Conservation (phyloP, 2,888 invertebrate genomes). For the Lasioglossum oenotherae region DNA sequence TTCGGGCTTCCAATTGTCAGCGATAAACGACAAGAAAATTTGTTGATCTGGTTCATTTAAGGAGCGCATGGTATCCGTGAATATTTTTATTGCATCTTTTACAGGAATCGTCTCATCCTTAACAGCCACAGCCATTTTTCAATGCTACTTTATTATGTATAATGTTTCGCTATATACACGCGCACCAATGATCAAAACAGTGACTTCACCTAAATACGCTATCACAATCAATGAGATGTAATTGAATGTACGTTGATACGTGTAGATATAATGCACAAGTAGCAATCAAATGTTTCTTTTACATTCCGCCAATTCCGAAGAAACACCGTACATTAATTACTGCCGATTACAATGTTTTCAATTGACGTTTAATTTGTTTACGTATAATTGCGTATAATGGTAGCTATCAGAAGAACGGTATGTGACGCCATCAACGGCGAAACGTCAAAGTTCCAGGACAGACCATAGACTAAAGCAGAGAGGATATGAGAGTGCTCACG, state of each 20-base stretch:
- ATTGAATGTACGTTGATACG: not conserved
- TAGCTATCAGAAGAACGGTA: not conserved
- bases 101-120: constrained; percentile 46
- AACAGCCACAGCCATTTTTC: constrained; percentile 38
- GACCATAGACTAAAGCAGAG: not conserved
- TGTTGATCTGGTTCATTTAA: constrained; percentile 57
- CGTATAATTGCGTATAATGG: not conserved
- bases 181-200: not conserved
- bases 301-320: not conserved
- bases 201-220: not conserved
- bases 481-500: no score
- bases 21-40: constrained; percentile 63
- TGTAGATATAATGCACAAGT: not conserved
- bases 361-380: constrained; percentile 10
- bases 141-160: not conserved
- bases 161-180: not conserved
- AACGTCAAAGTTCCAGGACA: not conserved
- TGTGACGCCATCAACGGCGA: not conserved
- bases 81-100: constrained; percentile 64
- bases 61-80: constrained; percentile 62
- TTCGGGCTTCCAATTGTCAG: constrained; percentile 64
- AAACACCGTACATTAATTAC: not conserved
- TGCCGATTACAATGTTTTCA: not conserved
- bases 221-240: not conserved
- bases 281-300: not conserved